Evolutionary conservation across 2,888 invertebrate species (phyloP).

Genomic region (Rhimphoctona megacephalus): DNA sequence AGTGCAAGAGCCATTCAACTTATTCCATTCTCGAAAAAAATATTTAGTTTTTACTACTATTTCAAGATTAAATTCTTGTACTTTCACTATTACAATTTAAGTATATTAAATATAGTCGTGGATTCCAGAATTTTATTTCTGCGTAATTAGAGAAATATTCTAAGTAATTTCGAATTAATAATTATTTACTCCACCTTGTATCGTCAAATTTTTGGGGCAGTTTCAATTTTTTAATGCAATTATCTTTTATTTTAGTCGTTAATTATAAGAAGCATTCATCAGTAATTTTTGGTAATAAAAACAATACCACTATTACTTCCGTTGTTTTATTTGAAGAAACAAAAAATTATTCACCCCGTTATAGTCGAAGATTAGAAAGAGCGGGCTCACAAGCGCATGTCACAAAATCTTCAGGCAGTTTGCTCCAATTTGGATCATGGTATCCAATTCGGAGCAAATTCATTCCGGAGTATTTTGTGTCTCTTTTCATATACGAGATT

Average conservation of each 20-base stretch:
- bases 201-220: neutral
- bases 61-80: neutral
- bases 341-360: neutral
- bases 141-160: too few species aligned
- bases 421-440: conserved; percentile 39
- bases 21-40: neutral
- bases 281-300: neutral
- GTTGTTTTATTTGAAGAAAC: neutral
- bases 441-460: conserved; percentile 54
- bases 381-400: conserved; percentile 5
- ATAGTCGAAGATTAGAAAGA: neutral
- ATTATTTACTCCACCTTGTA: too few species aligned
- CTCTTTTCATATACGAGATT: conserved; percentile 45
- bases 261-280: too few species aligned
- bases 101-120: too few species aligned
- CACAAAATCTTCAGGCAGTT: conserved; percentile 7
- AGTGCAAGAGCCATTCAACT: neutral
- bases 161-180: too few species aligned
- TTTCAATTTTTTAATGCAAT: neutral
- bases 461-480: conserved; percentile 28
- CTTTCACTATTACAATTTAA: neutral
- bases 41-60: neutral
- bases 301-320: neutral
- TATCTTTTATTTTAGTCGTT: neutral
- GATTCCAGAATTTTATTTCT: neutral